phyloP scores from a whole-genome alignment of 1,140 invertebrate genomes.

The Cyclargus thomasi region DNA sequence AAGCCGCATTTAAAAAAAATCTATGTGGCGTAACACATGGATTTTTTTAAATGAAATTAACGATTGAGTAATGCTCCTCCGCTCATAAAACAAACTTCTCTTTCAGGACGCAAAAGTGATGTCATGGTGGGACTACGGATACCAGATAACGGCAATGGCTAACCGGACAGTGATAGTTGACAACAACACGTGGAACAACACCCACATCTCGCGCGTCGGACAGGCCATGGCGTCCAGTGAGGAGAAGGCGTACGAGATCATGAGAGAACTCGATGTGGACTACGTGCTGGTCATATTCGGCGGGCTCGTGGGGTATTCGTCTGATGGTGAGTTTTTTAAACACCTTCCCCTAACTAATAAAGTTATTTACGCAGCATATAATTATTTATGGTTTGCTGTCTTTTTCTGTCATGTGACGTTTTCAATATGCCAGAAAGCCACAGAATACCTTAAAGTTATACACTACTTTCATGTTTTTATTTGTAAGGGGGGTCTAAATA shows the following conservation, averaged over 20 bases:
- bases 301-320: constrained; percentile 97
- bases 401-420: too few relatives aligned
- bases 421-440: too few relatives aligned
- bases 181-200: constrained; percentile 99
- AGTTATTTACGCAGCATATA: too few relatives aligned
- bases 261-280: constrained; percentile 97
- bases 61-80: too few relatives aligned
- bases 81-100: neutral
- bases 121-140: constrained; percentile 99
- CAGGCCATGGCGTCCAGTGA: constrained; percentile 98
- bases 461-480: too few relatives aligned
- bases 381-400: too few relatives aligned
- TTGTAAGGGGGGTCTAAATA: too few relatives aligned
- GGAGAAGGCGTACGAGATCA: constrained; percentile 97
- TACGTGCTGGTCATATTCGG: constrained; percentile 99
- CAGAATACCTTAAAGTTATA: too few relatives aligned
- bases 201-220: constrained; percentile 96
- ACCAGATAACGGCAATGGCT: constrained; percentile 99
- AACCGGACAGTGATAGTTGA: constrained; percentile 99
- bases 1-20: too few relatives aligned
- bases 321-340: constrained; percentile 89
- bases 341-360: too few relatives aligned
- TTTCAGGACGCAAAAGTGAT: constrained; percentile 93
- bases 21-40: too few relatives aligned
- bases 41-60: too few relatives aligned